Evolutionary conservation across 1,140 invertebrate species (phyloP), one percentile per base, ranked within the genome.

Genomic region (Sipha flava): DNA sequence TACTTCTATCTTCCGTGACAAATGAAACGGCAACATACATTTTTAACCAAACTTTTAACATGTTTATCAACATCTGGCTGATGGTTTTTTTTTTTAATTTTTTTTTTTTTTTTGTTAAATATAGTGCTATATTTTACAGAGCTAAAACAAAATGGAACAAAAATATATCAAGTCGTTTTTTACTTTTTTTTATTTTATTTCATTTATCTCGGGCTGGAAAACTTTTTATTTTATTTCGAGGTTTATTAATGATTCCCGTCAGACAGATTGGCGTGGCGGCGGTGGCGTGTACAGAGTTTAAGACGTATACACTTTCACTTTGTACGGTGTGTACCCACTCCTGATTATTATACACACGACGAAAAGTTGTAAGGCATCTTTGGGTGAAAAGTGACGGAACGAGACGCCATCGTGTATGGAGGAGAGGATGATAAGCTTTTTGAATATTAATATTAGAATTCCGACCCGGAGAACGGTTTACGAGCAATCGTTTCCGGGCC

Each of bases 361-460:
- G 34, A 66, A 21, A 37, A 29, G 62, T 66, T 66, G 34, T 66
- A 40, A n/a, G n/a, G 4, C n/a, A n/a, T 31, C 57, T 57, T 16
- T 31, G 31, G 2, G 26, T 5, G 59, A 9, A 10, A 21, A n/a
- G 4, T 5, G 62, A 40, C 9, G 12, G n/a, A n/a, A n/a, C 6
- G 21, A 21, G 9, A 23, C 14, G 57, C 0, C 6, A 12, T 34
- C 26, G 26, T n/a, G n/a, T n/a, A 2, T 5, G 18, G 16, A 52
- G 16, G 1, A 14, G 31, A 62, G 10, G 29, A 31, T 23, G n/a
- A 40, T 75, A 54, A 21, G n/a, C 47, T 52, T 37, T 52, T 75
- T 37, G 49, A 54, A 57, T 75, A 75, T 75, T 75, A 75, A 75
- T 75, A 52, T 75, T 54, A 4, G 72, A 52, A 75, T 75, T 75